These are phyloP conservation scores for Oophaga sylvatica DNA, from an alignment of 2,797 vertebrate species.

Conservation along the genomic window DNA sequence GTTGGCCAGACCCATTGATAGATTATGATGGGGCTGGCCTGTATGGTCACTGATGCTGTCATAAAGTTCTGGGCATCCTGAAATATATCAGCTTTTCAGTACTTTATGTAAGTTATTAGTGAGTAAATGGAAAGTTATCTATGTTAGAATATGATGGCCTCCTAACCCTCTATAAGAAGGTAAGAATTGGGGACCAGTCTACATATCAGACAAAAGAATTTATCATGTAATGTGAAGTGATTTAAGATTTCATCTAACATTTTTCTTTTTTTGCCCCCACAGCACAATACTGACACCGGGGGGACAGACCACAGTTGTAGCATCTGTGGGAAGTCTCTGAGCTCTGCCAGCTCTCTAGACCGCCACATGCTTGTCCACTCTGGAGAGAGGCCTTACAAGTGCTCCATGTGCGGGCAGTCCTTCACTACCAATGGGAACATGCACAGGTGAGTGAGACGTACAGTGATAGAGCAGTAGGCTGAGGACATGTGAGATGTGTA, in stretches of 20 bases:
- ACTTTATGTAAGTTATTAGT: not conserved
- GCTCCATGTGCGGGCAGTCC: constrained; percentile 88
- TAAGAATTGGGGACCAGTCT: not conserved
- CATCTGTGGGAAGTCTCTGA: constrained; percentile 95
- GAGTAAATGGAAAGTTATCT: not conserved
- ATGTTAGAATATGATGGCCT: not conserved
- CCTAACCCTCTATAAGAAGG: not conserved
- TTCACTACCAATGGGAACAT: constrained; percentile 99
- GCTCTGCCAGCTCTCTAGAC: constrained; percentile 95
- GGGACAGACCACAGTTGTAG: constrained; percentile 93
- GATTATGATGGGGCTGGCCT: too few species aligned
- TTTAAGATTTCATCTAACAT: not conserved
- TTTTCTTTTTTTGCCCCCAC: constrained; percentile 65
- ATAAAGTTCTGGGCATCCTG: too few species aligned
- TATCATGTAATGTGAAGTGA: not conserved
- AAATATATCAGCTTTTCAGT: too few species aligned
- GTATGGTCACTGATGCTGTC: too few species aligned
- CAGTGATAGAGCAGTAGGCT: not conserved
- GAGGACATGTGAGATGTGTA: not conserved
- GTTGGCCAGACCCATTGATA: too few species aligned
- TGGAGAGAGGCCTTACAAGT: constrained; percentile 94
- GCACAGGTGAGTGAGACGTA: constrained; percentile 85
- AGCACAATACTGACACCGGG: constrained; percentile 94
- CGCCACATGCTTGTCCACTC: constrained; percentile 98
- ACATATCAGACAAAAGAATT: not conserved